phyloP scores from a whole-genome alignment of 2,888 invertebrate species.

The Synergus itoensis region DNA sequence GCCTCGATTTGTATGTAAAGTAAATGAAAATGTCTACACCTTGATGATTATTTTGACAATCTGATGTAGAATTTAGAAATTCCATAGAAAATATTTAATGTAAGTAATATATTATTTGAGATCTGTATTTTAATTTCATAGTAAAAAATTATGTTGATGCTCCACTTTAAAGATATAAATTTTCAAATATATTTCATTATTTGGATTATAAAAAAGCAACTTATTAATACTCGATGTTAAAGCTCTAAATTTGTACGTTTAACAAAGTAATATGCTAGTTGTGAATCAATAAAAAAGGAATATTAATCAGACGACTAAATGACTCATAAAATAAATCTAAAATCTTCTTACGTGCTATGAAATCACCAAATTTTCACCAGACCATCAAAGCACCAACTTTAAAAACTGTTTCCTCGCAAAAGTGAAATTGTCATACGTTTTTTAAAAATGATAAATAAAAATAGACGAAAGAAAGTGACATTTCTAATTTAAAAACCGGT shows the following conservation, averaged over 20 bases:
- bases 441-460: not conserved
- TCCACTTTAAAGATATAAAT: too few relatives aligned
- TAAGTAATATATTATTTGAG: too few relatives aligned
- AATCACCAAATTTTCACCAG: not conserved
- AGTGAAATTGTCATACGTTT: not conserved
- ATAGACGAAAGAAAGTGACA: not conserved
- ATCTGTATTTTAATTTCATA: too few relatives aligned
- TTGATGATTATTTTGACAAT: not conserved
- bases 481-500: constrained; percentile 18
- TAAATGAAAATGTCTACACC: not conserved
- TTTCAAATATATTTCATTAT: not conserved
- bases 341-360: not conserved
- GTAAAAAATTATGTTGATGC: too few relatives aligned
- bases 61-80: not conserved
- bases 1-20: not conserved
- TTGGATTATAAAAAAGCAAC: not conserved
- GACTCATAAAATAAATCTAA: not conserved
- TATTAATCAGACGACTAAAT: not conserved
- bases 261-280: not conserved
- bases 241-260: not conserved
- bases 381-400: not conserved
- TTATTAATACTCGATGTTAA: not conserved
- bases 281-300: not conserved
- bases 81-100: not conserved
- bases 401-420: not conserved